phyloP scores from a whole-genome alignment of 1,140 invertebrate genomes.

The Frieseomelitta varia region DNA sequence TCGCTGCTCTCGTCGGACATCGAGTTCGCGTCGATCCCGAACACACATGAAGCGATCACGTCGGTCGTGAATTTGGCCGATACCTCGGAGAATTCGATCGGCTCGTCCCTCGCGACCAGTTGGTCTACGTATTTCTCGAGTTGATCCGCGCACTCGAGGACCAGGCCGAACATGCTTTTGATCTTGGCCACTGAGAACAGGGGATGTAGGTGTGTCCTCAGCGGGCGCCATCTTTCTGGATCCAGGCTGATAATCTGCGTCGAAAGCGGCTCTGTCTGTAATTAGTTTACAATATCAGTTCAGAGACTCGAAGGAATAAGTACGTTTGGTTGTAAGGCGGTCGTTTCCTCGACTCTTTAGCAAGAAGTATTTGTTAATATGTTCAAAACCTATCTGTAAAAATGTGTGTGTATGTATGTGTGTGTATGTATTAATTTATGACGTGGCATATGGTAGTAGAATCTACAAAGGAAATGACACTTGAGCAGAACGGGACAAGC shows the following conservation, averaged over 20 bases:
- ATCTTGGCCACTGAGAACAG: constrained; percentile 44
- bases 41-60: constrained; percentile 78
- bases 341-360: too few species aligned
- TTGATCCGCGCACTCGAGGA: constrained; percentile 69
- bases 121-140: constrained; percentile 73
- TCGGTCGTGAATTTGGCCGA: constrained; percentile 81
- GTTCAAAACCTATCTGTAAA: too few species aligned
- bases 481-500: too few species aligned
- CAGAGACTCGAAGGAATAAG: too few species aligned
- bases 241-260: constrained; percentile 73
- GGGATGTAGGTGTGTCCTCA: constrained; percentile 80
- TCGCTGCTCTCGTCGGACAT: constrained; percentile 79
- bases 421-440: too few species aligned
- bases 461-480: too few species aligned
- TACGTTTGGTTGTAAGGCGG: too few species aligned
- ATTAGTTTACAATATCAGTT: background rate
- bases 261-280: constrained; percentile 64
- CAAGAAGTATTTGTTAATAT: too few species aligned
- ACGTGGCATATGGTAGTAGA: too few species aligned
- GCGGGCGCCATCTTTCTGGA: constrained; percentile 80
- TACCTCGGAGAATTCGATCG: constrained; percentile 80
- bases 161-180: constrained; percentile 75
- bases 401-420: too few species aligned
- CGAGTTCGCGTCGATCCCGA: constrained; percentile 78
- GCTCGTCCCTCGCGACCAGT: constrained; percentile 60